Conservation (phyloP, 2,797 vertebrate genomes). For the Arvicola amphibius region DNA sequence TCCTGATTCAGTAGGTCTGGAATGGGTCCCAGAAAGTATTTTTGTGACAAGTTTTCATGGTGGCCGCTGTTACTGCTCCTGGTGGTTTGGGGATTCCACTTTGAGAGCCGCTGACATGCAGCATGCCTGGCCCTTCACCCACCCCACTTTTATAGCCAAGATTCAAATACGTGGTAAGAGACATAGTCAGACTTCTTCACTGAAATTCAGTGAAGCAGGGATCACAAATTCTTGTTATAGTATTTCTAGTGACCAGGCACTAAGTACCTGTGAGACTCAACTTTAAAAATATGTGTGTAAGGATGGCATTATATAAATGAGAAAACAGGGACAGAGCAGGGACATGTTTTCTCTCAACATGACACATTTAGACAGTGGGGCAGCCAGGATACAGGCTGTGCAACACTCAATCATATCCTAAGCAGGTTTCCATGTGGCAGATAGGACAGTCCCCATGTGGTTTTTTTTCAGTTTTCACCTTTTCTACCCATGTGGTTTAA, state of each 20-base stretch:
- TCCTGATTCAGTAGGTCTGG: constrained; percentile 30
- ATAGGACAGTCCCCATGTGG: background rate
- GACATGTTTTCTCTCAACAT: background rate
- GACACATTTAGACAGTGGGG: background rate
- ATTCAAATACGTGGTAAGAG: constrained; percentile 38
- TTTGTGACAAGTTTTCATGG: constrained; percentile 42
- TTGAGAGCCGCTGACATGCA: constrained; percentile 35
- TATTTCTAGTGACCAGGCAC: constrained; percentile 18
- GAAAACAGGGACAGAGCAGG: constrained; percentile 20
- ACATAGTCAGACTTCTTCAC: constrained; percentile 15
- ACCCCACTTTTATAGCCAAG: constrained; percentile 34
- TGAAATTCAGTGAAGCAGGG: constrained; percentile 48
- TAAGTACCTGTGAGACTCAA: background rate
- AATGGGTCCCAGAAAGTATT: background rate
- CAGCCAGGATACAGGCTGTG: background rate
- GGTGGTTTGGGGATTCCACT: background rate
- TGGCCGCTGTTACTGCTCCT: background rate
- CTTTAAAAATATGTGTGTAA: background rate
- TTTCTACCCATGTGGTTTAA: background rate
- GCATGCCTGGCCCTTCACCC: background rate
- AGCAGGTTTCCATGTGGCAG: background rate
- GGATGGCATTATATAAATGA: constrained; percentile 37
- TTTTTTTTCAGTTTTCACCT: no score
- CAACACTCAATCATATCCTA: background rate
- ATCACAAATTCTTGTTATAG: constrained; percentile 20